Evolutionary conservation across 2,797 vertebrate species (phyloP), one percentile per base, ranked within the genome.

Genomic region (Anguilla marmorata): DNA sequence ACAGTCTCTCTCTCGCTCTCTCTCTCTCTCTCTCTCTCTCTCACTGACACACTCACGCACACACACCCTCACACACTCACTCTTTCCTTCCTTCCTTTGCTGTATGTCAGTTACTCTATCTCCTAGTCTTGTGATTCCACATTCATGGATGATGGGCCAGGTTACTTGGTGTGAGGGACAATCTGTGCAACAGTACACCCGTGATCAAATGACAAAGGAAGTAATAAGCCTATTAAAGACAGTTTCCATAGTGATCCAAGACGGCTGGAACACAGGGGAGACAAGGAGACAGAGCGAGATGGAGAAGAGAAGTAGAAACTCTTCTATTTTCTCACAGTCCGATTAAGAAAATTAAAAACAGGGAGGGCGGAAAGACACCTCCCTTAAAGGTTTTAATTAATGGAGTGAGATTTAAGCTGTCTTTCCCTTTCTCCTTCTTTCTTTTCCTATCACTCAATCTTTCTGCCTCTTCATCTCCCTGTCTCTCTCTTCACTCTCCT

Each of bases 271-370:
- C 86, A 27, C 80, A 27, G 45, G 1, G 21, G 41, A 80, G 60
- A 87, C 56, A 85, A 90, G 66, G 30, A 30, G 87, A 54, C 5
- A 19, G 85, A 82, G 7, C 16, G 9, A 69, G 6, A 30, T 11
- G 54, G 12, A 82, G 41, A 14, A 82, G 41, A 82, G 45, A 82
- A 30, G 50, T 8, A 58, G 37, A 85, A 56, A 48, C 16, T 88
- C 56, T 88, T 90, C 92, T 88, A 86, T 92, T 76, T 90, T 92
- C 16, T 94, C 91, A 91, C 90, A 88, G 90, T 83, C 87, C 93
- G 91, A 95, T 94, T 92, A 95, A 91, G 85, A 89, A 91, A 92
- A 96, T 95, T 95, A 92, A 95, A 95, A 94, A 95, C 94, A 91
- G 89, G 94, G 89, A 91, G 89, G 92, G 94, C 94, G 94, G 92